These are phyloP conservation scores for Lucilia cuprina DNA, from an alignment of 1,140 invertebrate genomes.

Conservation along the genomic window DNA sequence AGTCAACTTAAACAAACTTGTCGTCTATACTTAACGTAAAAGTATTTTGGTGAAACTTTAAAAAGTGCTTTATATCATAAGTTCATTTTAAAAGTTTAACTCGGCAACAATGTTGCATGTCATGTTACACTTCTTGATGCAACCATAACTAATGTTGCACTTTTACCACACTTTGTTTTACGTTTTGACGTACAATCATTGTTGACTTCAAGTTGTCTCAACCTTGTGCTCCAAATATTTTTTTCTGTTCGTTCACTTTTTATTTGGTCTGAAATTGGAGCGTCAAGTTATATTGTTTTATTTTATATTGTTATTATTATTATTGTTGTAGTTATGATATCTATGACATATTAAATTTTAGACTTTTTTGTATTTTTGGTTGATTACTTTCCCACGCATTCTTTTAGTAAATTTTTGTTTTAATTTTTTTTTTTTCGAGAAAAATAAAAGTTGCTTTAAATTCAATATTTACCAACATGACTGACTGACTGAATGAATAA, in stretches of 20 bases:
- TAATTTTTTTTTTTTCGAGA: neutral
- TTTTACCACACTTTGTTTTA: neutral
- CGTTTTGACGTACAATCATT: neutral
- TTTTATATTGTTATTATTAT: neutral
- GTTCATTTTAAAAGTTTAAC: no score
- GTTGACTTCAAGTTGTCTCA: neutral
- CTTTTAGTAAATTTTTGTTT: neutral
- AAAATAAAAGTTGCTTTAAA: slow-evolving; percentile 20
- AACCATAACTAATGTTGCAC: neutral
- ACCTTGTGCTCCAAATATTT: neutral
- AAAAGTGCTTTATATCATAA: no score
- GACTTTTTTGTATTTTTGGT: neutral
- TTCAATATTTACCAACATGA: slow-evolving; percentile 31
- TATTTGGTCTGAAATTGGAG: neutral
- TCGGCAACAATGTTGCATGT: no score
- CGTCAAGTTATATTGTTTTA: neutral
- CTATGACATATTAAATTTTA: neutral
- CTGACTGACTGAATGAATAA: neutral
- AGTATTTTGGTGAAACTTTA: no score
- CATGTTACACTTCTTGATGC: neutral
- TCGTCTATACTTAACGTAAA: no score
- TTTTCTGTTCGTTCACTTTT: neutral
- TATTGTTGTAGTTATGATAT: neutral
- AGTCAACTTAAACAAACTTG: no score
- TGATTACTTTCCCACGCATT: slow-evolving; percentile 35